phyloP scores from a whole-genome alignment of 1,140 invertebrate genomes.

The Pygmarrhopalites habei region DNA sequence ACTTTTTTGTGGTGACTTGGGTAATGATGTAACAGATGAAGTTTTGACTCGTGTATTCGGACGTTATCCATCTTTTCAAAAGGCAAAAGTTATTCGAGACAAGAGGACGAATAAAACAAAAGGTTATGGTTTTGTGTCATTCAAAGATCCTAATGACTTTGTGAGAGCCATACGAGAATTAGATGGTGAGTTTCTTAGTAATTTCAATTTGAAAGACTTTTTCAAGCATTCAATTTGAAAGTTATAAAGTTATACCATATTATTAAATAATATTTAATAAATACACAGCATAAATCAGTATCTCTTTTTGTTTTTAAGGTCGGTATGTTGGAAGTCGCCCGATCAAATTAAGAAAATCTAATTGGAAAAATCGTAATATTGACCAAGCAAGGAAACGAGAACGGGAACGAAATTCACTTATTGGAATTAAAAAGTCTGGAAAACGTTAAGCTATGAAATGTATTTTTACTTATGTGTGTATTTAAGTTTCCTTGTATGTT shows the following conservation, averaged over 20 bases:
- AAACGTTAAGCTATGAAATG: too few relatives aligned
- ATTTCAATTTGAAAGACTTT: too few relatives aligned
- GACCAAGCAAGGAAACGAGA: slow-evolving; percentile 92
- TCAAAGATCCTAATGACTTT: slow-evolving; percentile 95
- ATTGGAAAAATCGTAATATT: slow-evolving; percentile 88
- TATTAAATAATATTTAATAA: too few relatives aligned
- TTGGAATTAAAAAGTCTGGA: slow-evolving; percentile 19
- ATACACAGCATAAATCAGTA: not conserved
- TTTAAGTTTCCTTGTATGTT: too few relatives aligned
- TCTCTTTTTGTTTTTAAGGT: too few relatives aligned
- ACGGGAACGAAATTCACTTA: slow-evolving; percentile 60
- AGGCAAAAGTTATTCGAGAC: slow-evolving; percentile 91
- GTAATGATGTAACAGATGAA: slow-evolving; percentile 98
- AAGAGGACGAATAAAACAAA: slow-evolving; percentile 96
- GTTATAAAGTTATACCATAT: too few relatives aligned
- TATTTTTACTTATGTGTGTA: too few relatives aligned
- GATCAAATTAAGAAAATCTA: slow-evolving; percentile 94
- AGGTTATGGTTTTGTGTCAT: slow-evolving; percentile 98
- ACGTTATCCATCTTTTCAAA: slow-evolving; percentile 89
- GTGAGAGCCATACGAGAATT: slow-evolving; percentile 98
- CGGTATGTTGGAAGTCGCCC: slow-evolving; percentile 95
- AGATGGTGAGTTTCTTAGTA: slow-evolving; percentile 67
- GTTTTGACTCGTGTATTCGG: slow-evolving; percentile 86
- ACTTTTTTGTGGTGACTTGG: slow-evolving; percentile 97
- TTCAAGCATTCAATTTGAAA: too few relatives aligned